Conservation (phyloP, 53 echinoderm and acorn worm species). For the Apostichopus leukothele region DNA sequence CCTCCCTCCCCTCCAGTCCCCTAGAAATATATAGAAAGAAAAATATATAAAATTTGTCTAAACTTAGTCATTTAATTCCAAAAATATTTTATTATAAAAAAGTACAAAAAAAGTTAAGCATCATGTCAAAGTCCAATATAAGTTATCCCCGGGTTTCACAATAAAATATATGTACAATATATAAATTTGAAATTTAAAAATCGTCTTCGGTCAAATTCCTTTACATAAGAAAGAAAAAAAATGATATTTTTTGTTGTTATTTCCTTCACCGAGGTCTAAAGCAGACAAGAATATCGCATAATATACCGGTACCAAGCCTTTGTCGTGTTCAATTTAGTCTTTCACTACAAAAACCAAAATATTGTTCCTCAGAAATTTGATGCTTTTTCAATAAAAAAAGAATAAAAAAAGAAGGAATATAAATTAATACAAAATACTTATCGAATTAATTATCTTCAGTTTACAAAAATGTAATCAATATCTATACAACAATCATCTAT, state of each 20-base stretch:
- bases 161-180: background rate
- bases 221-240: background rate
- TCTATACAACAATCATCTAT: too few species aligned
- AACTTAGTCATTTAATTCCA: too few species aligned
- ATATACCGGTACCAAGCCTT: constrained; percentile 28
- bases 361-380: background rate
- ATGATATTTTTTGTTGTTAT: too few species aligned
- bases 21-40: too few species aligned
- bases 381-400: background rate
- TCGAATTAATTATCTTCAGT: too few species aligned
- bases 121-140: background rate
- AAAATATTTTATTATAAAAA: background rate
- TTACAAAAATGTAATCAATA: too few species aligned
- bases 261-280: background rate
- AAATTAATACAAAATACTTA: background rate
- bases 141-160: background rate
- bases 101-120: background rate
- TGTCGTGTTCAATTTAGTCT: background rate
- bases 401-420: background rate
- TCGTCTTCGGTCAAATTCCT: background rate
- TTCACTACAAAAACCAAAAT: background rate
- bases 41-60: too few species aligned
- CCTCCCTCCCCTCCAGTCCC: too few species aligned
- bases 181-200: background rate
- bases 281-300: constrained; percentile 30